phyloP scores from a whole-genome alignment of 2,888 invertebrate genomes.

The Tachystola acroxantha region DNA sequence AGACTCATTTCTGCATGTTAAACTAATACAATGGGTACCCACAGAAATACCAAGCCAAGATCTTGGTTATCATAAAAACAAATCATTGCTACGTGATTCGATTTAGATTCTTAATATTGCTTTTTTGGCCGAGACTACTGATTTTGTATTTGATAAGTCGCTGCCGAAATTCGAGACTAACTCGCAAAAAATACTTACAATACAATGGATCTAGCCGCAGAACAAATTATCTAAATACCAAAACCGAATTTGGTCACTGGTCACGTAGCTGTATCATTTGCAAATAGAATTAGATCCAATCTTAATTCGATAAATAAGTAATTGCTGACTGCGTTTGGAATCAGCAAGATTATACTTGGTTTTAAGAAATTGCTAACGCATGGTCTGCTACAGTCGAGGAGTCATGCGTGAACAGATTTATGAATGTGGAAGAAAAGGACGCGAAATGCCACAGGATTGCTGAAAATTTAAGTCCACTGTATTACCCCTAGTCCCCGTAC shows the following conservation, averaged over 20 bases:
- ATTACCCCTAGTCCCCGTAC: too few species aligned
- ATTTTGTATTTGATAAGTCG: conserved; percentile 38
- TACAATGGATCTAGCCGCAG: conserved; percentile 48
- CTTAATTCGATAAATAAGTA: conserved; percentile 27
- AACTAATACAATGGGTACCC: conserved; percentile 15
- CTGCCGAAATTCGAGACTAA: conserved; percentile 33
- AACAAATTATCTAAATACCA: conserved; percentile 40
- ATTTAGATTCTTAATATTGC: conserved; percentile 38
- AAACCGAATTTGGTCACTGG: conserved; percentile 23
- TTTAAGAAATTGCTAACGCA: too few species aligned
- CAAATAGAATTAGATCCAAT: conserved; percentile 15
- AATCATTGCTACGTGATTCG: conserved; percentile 62
- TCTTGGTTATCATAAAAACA: conserved; percentile 48
- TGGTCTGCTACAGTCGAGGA: too few species aligned
- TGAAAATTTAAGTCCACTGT: too few species aligned
- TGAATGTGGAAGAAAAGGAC: too few species aligned
- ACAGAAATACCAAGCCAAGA: conserved; percentile 29
- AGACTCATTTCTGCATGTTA: conserved; percentile 13
- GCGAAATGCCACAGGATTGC: too few species aligned
- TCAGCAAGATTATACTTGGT: too few species aligned
- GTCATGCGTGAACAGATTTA: too few species aligned
- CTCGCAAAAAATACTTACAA: conserved; percentile 39
- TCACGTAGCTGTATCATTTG: conserved; percentile 33
- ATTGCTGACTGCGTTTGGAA: conserved; percentile 20
- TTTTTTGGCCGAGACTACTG: conserved; percentile 9